Conservation (phyloP, 35 echinoderm and acorn worm genomes). For the Amphiura filiformis region DNA sequence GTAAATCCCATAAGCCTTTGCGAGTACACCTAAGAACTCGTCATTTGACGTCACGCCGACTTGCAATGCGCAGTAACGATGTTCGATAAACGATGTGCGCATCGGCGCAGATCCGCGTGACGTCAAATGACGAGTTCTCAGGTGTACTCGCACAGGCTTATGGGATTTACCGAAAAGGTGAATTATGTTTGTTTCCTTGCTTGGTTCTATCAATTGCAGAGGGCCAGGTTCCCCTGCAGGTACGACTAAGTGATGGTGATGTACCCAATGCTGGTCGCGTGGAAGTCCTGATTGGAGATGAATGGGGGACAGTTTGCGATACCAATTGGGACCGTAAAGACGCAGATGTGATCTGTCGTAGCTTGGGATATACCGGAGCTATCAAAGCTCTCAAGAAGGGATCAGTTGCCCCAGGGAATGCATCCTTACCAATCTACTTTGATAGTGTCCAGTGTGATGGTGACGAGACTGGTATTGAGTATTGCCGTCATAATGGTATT, state of each 20-base stretch:
- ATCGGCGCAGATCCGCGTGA: too few species aligned
- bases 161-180: too few species aligned
- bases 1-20: too few species aligned
- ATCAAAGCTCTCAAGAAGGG: background rate
- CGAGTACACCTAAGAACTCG: too few species aligned
- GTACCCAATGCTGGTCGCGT: slow-evolving; percentile 36
- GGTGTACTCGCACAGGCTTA: too few species aligned
- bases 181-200: too few species aligned
- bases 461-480: background rate
- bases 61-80: too few species aligned
- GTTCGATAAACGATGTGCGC: too few species aligned
- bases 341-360: slow-evolving; percentile 45
- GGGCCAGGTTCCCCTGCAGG: background rate
- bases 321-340: slow-evolving; percentile 36
- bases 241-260: slow-evolving; percentile 41
- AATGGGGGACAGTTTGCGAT: slow-evolving; percentile 74
- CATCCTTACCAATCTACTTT: background rate
- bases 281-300: slow-evolving; percentile 25
- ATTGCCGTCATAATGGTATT: slow-evolving; percentile 6
- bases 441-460: slow-evolving; percentile 23
- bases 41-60: too few species aligned
- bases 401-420: background rate
- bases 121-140: too few species aligned
- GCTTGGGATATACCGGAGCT: slow-evolving; percentile 48
- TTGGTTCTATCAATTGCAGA: too few species aligned